phyloP scores from a whole-genome alignment of 2,797 vertebrate genomes.

The Enteromius paludinosus region DNA sequence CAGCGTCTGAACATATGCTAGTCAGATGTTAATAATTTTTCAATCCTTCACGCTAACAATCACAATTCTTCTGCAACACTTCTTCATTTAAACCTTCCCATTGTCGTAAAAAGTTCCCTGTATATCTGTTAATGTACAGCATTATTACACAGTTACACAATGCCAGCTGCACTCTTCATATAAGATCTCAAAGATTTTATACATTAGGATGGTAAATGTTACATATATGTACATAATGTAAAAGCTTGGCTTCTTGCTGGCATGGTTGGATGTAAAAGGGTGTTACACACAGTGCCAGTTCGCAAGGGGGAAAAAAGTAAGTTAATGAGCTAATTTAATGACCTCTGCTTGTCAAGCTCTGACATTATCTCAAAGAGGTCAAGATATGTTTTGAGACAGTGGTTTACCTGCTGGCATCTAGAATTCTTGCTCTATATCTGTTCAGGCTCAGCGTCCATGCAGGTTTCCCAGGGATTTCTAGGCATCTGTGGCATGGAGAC shows the following conservation, averaged over 20 bases:
- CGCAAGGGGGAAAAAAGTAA: neutral
- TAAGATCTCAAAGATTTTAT: conserved; percentile 3
- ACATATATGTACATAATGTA: neutral
- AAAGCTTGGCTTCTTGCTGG: neutral
- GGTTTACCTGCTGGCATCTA: neutral
- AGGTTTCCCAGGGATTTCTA: conserved; percentile 95
- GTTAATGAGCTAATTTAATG: neutral
- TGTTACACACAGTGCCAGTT: neutral
- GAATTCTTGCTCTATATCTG: conserved; percentile 68
- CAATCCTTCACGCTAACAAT: neutral
- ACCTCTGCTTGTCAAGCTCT: conserved; percentile 5
- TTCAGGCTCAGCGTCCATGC: conserved; percentile 94
- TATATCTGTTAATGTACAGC: conserved; percentile 56
- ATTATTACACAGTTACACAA: conserved; percentile 60
- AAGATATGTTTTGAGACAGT: neutral
- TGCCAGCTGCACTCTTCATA: conserved; percentile 46
- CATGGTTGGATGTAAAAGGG: neutral
- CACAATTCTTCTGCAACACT: neutral
- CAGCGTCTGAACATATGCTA: neutral
- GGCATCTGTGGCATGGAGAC: conserved; percentile 96
- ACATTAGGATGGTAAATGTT: neutral
- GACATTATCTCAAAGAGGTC: neutral
- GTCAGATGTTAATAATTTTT: conserved; percentile 1
- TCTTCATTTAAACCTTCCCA: conserved; percentile 21
- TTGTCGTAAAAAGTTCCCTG: neutral